These are phyloP conservation scores for Ptyas mucosa DNA, from an alignment of 2,113 vertebrate species.

Conservation along the genomic window DNA sequence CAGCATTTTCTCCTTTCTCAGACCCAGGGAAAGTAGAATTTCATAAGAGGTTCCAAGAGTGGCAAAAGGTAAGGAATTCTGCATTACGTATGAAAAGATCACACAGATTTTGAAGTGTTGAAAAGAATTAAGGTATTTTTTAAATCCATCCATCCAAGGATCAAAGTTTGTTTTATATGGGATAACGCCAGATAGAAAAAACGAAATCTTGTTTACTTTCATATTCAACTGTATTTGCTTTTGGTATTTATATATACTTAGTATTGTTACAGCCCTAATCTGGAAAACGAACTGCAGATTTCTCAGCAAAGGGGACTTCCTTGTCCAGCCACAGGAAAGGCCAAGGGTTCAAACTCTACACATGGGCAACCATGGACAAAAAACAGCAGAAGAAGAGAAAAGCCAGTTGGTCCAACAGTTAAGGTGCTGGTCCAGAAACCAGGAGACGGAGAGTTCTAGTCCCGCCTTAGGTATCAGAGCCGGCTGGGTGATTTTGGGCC, in stretches of 20 bases:
- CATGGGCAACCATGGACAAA: too few relatives aligned
- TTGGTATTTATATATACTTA: not conserved
- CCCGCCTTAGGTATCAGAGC: not conserved
- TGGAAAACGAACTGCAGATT: not conserved
- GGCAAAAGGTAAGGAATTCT: not conserved
- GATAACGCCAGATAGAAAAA: too few relatives aligned
- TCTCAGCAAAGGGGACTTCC: not conserved
- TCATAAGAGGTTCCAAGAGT: not conserved
- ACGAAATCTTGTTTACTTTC: not conserved
- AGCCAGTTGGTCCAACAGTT: not conserved
- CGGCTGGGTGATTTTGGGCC: not conserved
- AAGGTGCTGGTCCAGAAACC: not conserved
- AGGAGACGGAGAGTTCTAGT: not conserved
- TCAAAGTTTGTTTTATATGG: too few relatives aligned
- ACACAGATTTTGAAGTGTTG: too few relatives aligned
- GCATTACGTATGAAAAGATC: not conserved
- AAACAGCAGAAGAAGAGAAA: not conserved
- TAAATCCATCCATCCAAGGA: not conserved
- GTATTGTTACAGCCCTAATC: not conserved
- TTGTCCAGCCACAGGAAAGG: not conserved
- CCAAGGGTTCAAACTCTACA: not conserved
- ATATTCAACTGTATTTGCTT: not conserved
- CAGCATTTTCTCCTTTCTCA: not conserved
- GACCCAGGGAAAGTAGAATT: not conserved
- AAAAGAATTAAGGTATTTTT: not conserved